These are phyloP conservation scores for Zingel zingel DNA, from an alignment of 2,113 vertebrate genomes.

Conservation along the genomic window DNA sequence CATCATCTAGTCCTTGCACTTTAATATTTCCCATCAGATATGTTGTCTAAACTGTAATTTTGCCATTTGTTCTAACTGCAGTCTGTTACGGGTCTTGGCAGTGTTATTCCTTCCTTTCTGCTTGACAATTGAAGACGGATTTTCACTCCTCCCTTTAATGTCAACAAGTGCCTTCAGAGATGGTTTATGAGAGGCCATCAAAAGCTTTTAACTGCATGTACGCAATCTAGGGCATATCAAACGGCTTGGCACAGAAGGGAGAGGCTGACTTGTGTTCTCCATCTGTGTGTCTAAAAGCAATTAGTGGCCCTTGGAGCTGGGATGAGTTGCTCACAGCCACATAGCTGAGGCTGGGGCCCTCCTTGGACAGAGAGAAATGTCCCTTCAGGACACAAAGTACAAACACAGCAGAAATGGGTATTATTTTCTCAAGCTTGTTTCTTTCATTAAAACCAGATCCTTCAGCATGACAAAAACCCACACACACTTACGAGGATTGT, in stretches of 20 bases:
- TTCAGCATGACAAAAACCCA: constrained; percentile 69
- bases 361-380: constrained; percentile 50
- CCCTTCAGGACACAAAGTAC: constrained; percentile 67
- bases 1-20: constrained; percentile 17
- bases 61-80: constrained; percentile 29
- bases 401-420: constrained; percentile 60
- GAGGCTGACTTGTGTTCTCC: constrained; percentile 70
- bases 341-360: constrained; percentile 40
- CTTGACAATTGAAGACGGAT: constrained; percentile 62
- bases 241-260: constrained; percentile 65
- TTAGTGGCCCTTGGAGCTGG: constrained; percentile 67
- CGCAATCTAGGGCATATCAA: constrained; percentile 73
- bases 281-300: constrained; percentile 80
- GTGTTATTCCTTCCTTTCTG: constrained; percentile 43
- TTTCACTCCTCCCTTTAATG: constrained; percentile 70
- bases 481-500: constrained; percentile 38
- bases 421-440: constrained; percentile 72
- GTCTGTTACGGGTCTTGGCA: constrained; percentile 27
- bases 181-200: constrained; percentile 65
- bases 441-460: constrained; percentile 78
- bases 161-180: constrained; percentile 79
- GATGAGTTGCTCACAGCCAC: constrained; percentile 57
- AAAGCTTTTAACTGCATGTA: constrained; percentile 81
- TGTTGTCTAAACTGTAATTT: constrained; percentile 9
- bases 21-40: constrained; percentile 29